Base-by-base conservation (phyloP, 1,140 invertebrate species). In the Gerris buenoi region DNA sequence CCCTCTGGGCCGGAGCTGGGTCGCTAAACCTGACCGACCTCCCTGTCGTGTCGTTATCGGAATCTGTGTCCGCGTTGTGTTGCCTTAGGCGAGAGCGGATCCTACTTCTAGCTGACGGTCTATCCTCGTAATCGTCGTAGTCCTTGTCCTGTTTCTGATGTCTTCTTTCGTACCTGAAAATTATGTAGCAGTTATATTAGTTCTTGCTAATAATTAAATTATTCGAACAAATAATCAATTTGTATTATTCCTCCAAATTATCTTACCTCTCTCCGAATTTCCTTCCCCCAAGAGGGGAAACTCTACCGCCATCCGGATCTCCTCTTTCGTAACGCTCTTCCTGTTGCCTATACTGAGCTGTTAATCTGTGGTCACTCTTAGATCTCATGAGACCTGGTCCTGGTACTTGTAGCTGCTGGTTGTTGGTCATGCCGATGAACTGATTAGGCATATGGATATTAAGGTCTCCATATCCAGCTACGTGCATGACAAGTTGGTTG, bases 361-460 rank as follows among this genome's bases (percentile, higher is more conserved):
- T 92, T 59, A 96, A 77, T 27, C 93, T 83, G 77, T 95, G 93
- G 74, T 96, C 93, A 75, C 91, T 94, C 77, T 96, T 95, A 68
- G 91, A 93, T 70, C 93, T 82, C 85, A 94, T 94, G 25, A 96
- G 77, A 2, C 90, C 91, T 0, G 84, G 82, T 57, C 78, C 79
- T 14, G 83, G 81, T 14, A 85, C 86, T 69, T 84, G 84, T 46
- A 86, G 74, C n/a, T 78, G 78, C n/a, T 59, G 33, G 27, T 14
- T 74, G 72, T 56, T 70, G 70, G 29, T 73, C 75, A 67, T 76
- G 74, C 71, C 75, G 64, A 67, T 70, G 65, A 67, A 80, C 80
- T 71, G 82, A 77, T 73, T 82, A 75, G 74, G 83, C 80, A 75
- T 79, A 69, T 82, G 81, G 70, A 94, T 90, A 73, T 90, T 91